Base-by-base conservation (phyloP, 2,113 vertebrate genomes). In the Tamias sibiricus region DNA sequence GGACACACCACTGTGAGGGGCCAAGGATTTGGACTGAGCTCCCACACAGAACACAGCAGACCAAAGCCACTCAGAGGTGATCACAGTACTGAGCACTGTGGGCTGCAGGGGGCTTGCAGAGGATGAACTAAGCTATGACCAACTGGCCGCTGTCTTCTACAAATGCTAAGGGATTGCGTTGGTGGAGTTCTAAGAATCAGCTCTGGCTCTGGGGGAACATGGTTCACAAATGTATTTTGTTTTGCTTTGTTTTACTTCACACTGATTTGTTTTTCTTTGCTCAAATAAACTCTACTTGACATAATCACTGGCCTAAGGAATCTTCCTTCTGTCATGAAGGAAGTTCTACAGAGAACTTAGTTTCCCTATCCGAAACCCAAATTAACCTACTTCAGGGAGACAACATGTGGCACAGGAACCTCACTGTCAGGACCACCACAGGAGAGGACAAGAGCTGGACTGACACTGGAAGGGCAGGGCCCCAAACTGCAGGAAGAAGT, bases 331-430 rank as follows among this genome's bases (percentile, higher is more conserved):
- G 62, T 57, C 66, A 8, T 40, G 37, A 52, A 90, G 44, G 30
- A 72, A 12, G 42, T 42, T 32, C 62, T 42, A 40, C 5, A 8
- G 44, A 4, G 49, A 91, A 82, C 10, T 91, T 12, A n/a, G 12
- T n/a, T 66, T 86, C 44, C 82, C 22, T 66, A 42, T 49, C 17
- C 69, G 66, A 93, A 96, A 91, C 80, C 40, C 57, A 91, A 32
- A 7, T 17, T 88, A n/a, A 79, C 22, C n/a, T 19, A 82, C 32
- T 68, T 28, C 28, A 57, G 42, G 14, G n/a, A 91, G 77, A 91
- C 19, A 40, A 84, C 42, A 87, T 37, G 64, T 81, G 44, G 30
- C 11, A 62, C 54, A 82, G 74, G 95, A 69, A 54, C 44, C 26
- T 42, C n/a, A 72, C 1, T 30, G 30, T 77, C 77, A 87, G 54